Base-by-base conservation (phyloP, 2,113 vertebrate genomes). In the Brachirus orientalis region DNA sequence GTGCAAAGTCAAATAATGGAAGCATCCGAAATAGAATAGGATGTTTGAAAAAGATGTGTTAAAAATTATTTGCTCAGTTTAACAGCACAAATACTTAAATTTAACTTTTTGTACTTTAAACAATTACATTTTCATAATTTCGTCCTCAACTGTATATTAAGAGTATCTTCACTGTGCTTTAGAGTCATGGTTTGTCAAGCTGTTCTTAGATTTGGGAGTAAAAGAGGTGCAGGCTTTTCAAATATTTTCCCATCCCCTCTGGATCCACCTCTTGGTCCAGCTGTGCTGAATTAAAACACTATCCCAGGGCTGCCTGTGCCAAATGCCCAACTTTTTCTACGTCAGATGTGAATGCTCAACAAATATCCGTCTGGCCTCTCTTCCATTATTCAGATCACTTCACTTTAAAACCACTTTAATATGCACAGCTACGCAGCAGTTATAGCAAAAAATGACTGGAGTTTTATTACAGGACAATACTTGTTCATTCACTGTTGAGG, bases 281-380 rank as follows among this genome's bases (percentile, higher is more conserved):
- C 90, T 89, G 88, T 77, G 86, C 79, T 80, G 60, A 20, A 64
- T 47, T 85, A 80, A 88, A 89, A 87, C 77, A 55, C 62, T 78
- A 82, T 62, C 81, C 79, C 75, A 66, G 62, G 59, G 56, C 61
- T 44, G 47, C 56, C 51, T 74, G 38, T 40, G 47, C 63, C 33
- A 53, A 76, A 74, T 58, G 61, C 33, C 75, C 12, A 46, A 52
- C 56, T 75, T 61, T 61, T 76, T 82, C 59, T 79, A 63, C 72
- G 63, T 66, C 81, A 83, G 68, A 80, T 79, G 77, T 79, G 60
- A 79, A 40, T 17, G 17, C 66, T 73, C 62, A 77, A 66, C 67
- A 80, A 66, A 81, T 76, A 57, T 86, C 70, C 69, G 70, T 40
- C 57, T 61, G 82, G 68, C 56, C 46, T 73, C 35, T 64, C 52